Evolutionary conservation across 2,888 invertebrate species (phyloP).

Genomic region (Lasioglossum leucozonium): DNA sequence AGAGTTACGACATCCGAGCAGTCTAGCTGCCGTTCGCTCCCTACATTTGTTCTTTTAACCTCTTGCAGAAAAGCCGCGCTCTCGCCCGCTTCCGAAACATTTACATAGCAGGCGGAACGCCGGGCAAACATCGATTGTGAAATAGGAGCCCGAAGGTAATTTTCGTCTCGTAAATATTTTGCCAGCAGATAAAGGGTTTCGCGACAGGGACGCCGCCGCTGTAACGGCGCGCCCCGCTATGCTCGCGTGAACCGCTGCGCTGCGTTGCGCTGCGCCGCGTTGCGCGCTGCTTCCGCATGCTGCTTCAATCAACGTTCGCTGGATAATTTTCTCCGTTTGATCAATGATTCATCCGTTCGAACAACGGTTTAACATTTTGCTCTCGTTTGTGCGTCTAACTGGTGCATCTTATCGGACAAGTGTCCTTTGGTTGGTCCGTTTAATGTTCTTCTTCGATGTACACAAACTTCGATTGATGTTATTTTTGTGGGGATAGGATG

Average conservation of each 20-base stretch:
- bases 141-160: slow-evolving; percentile 2
- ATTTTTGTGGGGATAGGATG: too few relatives aligned
- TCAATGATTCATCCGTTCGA: not conserved
- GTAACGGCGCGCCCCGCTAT: not conserved
- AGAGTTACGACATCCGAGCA: slow-evolving; percentile 29
- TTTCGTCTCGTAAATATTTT: slow-evolving; percentile 11
- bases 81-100: not conserved
- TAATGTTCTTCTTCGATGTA: too few relatives aligned
- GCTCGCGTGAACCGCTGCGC: not conserved
- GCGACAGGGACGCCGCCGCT: not conserved
- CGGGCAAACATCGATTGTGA: not conserved
- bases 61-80: not conserved
- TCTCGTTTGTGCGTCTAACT: too few relatives aligned
- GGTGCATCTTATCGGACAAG: too few relatives aligned
- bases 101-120: not conserved
- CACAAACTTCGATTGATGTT: too few relatives aligned
- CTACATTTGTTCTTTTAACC: slow-evolving; percentile 4
- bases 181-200: not conserved
- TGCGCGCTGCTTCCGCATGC: not conserved
- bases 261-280: too few relatives aligned
- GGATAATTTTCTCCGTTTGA: not conserved
- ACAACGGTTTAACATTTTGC: too few relatives aligned
- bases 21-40: not conserved
- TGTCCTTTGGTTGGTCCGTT: too few relatives aligned
- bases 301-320: not conserved